Evolutionary conservation across 2,888 invertebrate genomes (phyloP).

Genomic region (Belgica antarctica): DNA sequence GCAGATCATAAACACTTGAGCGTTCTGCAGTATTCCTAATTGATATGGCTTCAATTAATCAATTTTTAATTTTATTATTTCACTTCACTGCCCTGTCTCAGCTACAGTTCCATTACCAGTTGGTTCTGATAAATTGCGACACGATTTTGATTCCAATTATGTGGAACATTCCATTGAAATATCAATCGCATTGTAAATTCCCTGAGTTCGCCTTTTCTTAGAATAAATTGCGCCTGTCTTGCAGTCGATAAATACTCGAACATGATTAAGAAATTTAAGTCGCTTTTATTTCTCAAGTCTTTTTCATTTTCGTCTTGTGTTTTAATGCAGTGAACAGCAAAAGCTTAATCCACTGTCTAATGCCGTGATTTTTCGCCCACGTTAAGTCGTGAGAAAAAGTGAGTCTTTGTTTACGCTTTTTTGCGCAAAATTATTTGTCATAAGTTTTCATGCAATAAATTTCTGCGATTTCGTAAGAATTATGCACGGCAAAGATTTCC

Average conservation of each 20-base stretch:
- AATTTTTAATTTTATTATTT: constrained; percentile 4
- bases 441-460: not conserved
- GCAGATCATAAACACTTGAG: constrained; percentile 4
- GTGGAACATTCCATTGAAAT: constrained; percentile 3
- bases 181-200: constrained; percentile 22
- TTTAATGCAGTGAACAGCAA: constrained; percentile 19
- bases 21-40: not conserved
- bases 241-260: constrained; percentile 6
- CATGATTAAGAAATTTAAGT: constrained; percentile 34
- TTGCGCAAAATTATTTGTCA: constrained; percentile 2
- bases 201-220: not conserved
- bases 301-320: constrained; percentile 15
- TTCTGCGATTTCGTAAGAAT: not conserved
- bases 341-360: constrained; percentile 1
- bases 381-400: not conserved
- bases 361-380: constrained; percentile 18
- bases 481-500: not conserved
- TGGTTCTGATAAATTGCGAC: constrained; percentile 23
- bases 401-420: not conserved
- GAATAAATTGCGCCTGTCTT: constrained; percentile 5
- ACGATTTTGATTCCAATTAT: constrained; percentile 17
- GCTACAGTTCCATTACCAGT: not conserved
- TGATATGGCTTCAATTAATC: constrained; percentile 16
- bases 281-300: not conserved
- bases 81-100: not conserved